Evolutionary conservation across 2,888 invertebrate genomes (phyloP), one percentile per base, ranked within the genome.

Genomic region (Hemithea aestivaria): DNA sequence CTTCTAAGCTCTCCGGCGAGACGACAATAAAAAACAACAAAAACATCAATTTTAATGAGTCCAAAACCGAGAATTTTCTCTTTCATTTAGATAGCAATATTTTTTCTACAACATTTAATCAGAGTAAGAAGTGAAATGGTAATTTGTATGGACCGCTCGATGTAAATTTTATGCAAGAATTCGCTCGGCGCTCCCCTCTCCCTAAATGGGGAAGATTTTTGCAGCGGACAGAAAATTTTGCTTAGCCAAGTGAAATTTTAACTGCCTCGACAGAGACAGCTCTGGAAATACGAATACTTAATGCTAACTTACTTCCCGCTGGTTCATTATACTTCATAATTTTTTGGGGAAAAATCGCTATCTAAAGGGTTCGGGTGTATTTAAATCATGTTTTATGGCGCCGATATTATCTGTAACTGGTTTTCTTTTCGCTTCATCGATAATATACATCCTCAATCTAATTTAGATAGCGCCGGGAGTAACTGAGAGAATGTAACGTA

Each of bases 31-130:
- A 75, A 75, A 75, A 73, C 72, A 76, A 73, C 22, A 35, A 27
- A 51, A 80, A 80, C 79, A 80, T 77, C 74, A 81, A 81, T 83
- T 82, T 82, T 83, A 82, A 83, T 82, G 82, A 83, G 77, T 80
- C 76, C 67, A 80, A 83, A 84, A 81, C 80, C 80, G 72, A 77
- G 75, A 77, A 82, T 81, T 80, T 84, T 82, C 84, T 77, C 72
- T 76, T 74, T 79, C 82, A 82, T 84, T 85, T 82, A 67, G 78
- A 75, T 71, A 74, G 78, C 84, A 84, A 84, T 84, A 84, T 84
- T 84, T 87, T 85, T 87, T 87, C 85, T 87, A 83, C 79, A 83
- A 84, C 85, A 84, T 87, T 85, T 85, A 87, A 87, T 87, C 85
- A 85, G 82, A 82, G 82, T 79, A 83, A 84, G 83, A 82, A 80